These are phyloP conservation scores for Cecropterus lyciades DNA, from an alignment of 1,140 invertebrate genomes.

Conservation along the genomic window DNA sequence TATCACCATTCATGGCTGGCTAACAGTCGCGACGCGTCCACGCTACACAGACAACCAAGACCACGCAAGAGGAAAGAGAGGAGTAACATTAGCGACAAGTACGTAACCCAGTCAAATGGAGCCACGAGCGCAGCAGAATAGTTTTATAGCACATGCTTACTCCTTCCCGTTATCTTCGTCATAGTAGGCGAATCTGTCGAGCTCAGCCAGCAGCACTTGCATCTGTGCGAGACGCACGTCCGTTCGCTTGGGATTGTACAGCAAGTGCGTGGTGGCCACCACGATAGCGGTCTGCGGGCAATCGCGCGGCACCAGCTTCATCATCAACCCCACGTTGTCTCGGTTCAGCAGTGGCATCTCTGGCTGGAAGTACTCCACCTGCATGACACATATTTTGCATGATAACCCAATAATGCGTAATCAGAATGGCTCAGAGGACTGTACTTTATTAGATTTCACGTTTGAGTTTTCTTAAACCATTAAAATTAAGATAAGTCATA, in stretches of 20 bases:
- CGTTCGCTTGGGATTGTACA: slow-evolving; percentile 95
- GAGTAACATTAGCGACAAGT: too few relatives aligned
- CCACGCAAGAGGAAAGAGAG: too few relatives aligned
- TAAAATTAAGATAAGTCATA: too few relatives aligned
- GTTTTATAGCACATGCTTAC: slow-evolving; percentile 42
- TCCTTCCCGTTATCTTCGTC: slow-evolving; percentile 64
- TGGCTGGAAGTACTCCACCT: slow-evolving; percentile 85
- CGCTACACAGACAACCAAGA: too few relatives aligned
- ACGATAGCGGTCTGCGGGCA: slow-evolving; percentile 85
- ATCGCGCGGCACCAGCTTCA: slow-evolving; percentile 87
- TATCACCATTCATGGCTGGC: too few relatives aligned
- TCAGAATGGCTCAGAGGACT: too few relatives aligned
- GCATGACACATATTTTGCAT: not conserved
- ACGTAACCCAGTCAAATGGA: too few relatives aligned
- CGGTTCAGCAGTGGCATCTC: slow-evolving; percentile 88
- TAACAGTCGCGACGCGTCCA: too few relatives aligned
- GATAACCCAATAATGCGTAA: too few relatives aligned
- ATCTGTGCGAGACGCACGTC: slow-evolving; percentile 95
- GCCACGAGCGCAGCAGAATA: not conserved
- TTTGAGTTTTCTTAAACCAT: too few relatives aligned
- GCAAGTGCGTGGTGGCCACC: slow-evolving; percentile 96
- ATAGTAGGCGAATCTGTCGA: slow-evolving; percentile 90
- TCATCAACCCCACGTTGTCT: slow-evolving; percentile 94
- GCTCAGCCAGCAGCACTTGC: slow-evolving; percentile 91
- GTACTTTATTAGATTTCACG: too few relatives aligned